Percentiles rank a stretch among this genome's conserved stretches.
phyloP scores from a whole-genome alignment of 2,888 invertebrate species.

The Calephelis perditalis region DNA sequence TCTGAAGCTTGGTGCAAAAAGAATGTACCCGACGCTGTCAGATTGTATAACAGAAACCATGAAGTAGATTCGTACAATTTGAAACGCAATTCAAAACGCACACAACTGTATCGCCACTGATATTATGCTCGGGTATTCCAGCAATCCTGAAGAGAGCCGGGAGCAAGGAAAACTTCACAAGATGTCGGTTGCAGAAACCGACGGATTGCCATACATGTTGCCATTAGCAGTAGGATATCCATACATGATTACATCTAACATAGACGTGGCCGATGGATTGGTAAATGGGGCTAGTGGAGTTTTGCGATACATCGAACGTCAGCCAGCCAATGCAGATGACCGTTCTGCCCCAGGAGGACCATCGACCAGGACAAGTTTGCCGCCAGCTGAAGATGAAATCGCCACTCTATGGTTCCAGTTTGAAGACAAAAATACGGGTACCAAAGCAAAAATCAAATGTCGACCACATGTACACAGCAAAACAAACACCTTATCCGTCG shows the following conservation, averaged over 20 bases:
- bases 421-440: slow-evolving; percentile 24
- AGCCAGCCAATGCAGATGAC: slow-evolving; percentile 20
- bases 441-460: slow-evolving; percentile 26
- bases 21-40: slow-evolving; percentile 32
- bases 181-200: slow-evolving; percentile 30
- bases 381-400: slow-evolving; percentile 26
- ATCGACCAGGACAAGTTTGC: slow-evolving; percentile 24
- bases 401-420: slow-evolving; percentile 29
- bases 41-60: slow-evolving; percentile 35
- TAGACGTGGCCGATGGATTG: slow-evolving; percentile 30
- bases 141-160: slow-evolving; percentile 22
- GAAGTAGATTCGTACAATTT: slow-evolving; percentile 37
- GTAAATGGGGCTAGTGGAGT: slow-evolving; percentile 26
- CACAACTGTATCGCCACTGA: slow-evolving; percentile 31
- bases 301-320: slow-evolving; percentile 29
- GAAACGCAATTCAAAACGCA: slow-evolving; percentile 29
- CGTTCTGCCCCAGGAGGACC: slow-evolving; percentile 25
- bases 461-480: slow-evolving; percentile 23
- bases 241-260: slow-evolving; percentile 32
- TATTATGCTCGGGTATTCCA: slow-evolving; percentile 29
- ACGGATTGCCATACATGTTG: slow-evolving; percentile 30
- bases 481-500: slow-evolving; percentile 23
- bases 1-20: slow-evolving; percentile 31
- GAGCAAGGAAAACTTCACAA: slow-evolving; percentile 30
- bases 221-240: slow-evolving; percentile 29